Base-by-base conservation (phyloP, 2,888 invertebrate species). In the Cosmia pyralina region DNA sequence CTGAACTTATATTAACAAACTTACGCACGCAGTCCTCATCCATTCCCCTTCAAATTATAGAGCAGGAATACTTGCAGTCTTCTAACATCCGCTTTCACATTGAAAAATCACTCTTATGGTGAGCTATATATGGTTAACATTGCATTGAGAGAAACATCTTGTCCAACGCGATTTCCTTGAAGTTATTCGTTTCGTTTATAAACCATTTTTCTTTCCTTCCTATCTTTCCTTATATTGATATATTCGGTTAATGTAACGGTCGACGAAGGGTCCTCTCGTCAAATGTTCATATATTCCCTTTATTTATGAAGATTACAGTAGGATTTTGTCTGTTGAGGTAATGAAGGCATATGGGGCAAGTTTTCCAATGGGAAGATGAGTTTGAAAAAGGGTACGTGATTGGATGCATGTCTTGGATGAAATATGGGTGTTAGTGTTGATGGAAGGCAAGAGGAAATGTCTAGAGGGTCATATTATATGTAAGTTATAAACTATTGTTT, bases 271-370 rank as follows among this genome's bases (percentile, higher is more conserved):
- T 53, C 22, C 59, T 59, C 59, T 72, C 69, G 34, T 74, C 50
- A 64, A 60, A 65, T 72, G 67, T 53, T 52, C 68, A 48, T 71
- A 71, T 75, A 71, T 75, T 67, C 50, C 22, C 52, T 46, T 75
- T 73, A 38, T 83, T 85, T 85, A 83, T 83, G 50, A 85, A 83
- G 85, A 85, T 82, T 85, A 71, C 75, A 46, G 52, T 59, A 69
- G 55, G 72, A 72, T 82, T 79, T 50, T 76, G 69, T 65, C 60
- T 50, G 71, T 38, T 65, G 53, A 65, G 52, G 69, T 57, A 28
- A 28, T 41, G 13, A 19, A 46, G 55, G 69, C 69, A 76, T 81
- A 71, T 28, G 62, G 66, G 3, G 22, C 46, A 81, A 84, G 70
- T 84, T 76, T 68, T 15, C 64, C 55, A 67, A 72, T 84, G 44